These are phyloP conservation scores for Gymnobelideus leadbeateri DNA, from an alignment of 2,113 vertebrate species.

Conservation along the genomic window DNA sequence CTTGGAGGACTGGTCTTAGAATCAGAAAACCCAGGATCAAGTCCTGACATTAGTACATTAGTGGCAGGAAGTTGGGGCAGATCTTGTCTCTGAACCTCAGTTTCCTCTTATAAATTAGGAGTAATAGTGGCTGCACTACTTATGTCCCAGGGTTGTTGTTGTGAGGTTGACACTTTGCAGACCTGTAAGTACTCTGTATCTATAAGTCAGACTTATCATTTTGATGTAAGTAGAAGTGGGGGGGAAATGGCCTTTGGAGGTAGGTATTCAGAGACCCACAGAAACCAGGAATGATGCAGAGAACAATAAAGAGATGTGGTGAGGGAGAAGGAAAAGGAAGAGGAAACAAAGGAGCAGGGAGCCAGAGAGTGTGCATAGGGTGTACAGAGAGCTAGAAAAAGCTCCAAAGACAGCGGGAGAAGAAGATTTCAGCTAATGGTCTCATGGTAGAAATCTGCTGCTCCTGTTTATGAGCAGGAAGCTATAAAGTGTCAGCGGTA, in stretches of 20 bases:
- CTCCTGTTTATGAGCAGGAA: constrained; percentile 68
- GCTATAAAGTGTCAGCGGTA: constrained; percentile 62
- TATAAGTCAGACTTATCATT: constrained; percentile 5
- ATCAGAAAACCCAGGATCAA: not conserved
- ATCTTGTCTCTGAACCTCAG: not conserved
- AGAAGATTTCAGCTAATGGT: constrained; percentile 55
- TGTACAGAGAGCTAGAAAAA: constrained; percentile 41
- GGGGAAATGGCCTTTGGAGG: constrained; percentile 1
- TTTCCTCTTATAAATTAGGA: not conserved
- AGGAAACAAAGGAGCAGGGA: constrained; percentile 43
- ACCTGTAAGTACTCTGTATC: not conserved
- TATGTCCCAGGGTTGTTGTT: not conserved
- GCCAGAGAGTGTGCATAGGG: constrained; percentile 35
- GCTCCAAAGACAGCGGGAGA: not conserved
- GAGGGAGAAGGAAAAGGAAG: constrained; percentile 17
- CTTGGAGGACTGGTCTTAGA: not conserved
- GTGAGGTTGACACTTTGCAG: not conserved
- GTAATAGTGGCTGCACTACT: not conserved
- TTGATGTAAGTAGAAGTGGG: not conserved
- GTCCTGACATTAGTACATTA: not conserved
- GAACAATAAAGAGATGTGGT: not conserved
- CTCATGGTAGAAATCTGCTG: constrained; percentile 46
- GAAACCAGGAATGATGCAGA: constrained; percentile 22
- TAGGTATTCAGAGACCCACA: constrained; percentile 43
- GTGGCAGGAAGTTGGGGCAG: not conserved